These are phyloP conservation scores for Lycia hirtaria DNA, from an alignment of 2,888 invertebrate genomes.

Conservation along the genomic window DNA sequence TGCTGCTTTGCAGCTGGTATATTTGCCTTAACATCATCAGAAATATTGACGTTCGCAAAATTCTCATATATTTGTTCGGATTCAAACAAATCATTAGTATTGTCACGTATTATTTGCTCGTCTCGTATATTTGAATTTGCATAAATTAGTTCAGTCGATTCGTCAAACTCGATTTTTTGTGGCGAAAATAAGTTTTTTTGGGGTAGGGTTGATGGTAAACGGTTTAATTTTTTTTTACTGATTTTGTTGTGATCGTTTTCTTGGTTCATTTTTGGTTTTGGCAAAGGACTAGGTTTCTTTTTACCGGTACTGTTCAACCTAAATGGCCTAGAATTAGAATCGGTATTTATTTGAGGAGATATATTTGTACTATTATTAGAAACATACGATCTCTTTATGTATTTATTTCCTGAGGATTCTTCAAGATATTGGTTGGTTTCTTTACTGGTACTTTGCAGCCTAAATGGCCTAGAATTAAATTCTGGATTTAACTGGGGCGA, in stretches of 20 bases:
- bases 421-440: background rate
- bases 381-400: conserved; percentile 21
- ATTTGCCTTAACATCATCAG: conserved; percentile 57
- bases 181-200: background rate
- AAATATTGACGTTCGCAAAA: conserved; percentile 44
- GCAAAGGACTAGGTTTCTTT: conserved; percentile 51
- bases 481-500: too few species aligned
- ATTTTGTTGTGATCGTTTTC: conserved; percentile 12
- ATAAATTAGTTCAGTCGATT: conserved; percentile 6
- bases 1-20: conserved; percentile 19
- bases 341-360: conserved; percentile 30
- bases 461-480: too few species aligned
- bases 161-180: background rate
- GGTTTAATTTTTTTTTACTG: conserved; percentile 6
- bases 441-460: too few species aligned
- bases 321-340: background rate
- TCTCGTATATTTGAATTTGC: background rate
- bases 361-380: conserved; percentile 25
- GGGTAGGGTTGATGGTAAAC: background rate
- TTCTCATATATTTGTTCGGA: conserved; percentile 34
- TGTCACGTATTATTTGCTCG: conserved; percentile 12
- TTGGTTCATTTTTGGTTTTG: conserved; percentile 42
- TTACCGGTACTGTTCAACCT: conserved; percentile 29
- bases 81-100: background rate
- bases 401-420: conserved; percentile 9